These are phyloP conservation scores for Aphodius granarius DNA, from an alignment of 2,888 invertebrate species.

Conservation along the genomic window DNA sequence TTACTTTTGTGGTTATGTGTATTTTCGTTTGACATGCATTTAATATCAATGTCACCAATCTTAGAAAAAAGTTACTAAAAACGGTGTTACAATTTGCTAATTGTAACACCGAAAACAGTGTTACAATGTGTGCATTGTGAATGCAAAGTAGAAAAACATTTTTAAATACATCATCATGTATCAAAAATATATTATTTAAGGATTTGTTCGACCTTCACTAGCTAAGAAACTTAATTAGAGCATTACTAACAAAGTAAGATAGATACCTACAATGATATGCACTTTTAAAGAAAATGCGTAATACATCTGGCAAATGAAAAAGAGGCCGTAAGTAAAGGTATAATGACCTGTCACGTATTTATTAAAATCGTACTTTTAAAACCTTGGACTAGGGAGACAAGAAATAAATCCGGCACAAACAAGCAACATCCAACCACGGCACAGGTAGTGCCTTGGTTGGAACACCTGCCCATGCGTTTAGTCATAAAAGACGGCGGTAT, in stretches of 20 bases:
- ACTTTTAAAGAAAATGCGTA: neutral
- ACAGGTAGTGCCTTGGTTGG: neutral
- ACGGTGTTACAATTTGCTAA: no score
- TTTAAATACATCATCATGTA: no score
- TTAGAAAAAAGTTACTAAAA: no score
- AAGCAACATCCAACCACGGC: neutral
- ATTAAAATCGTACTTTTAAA: neutral
- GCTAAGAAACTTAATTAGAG: neutral
- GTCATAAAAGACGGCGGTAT: neutral
- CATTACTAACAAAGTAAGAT: neutral
- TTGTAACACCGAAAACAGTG: no score
- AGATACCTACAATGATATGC: neutral
- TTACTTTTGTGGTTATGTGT: no score
- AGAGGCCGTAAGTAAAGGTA: neutral
- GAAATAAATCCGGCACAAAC: neutral
- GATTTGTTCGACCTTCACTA: neutral
- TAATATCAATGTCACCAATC: no score
- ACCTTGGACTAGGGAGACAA: neutral
- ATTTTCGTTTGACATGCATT: no score
- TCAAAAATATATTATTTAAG: no score
- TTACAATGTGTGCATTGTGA: no score
- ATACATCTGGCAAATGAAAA: neutral
- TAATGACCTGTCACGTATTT: neutral
- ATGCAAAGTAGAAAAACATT: no score
- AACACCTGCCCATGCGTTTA: neutral